Base-by-base conservation (phyloP, 1,140 invertebrate species). In the Orchestia grillus region DNA sequence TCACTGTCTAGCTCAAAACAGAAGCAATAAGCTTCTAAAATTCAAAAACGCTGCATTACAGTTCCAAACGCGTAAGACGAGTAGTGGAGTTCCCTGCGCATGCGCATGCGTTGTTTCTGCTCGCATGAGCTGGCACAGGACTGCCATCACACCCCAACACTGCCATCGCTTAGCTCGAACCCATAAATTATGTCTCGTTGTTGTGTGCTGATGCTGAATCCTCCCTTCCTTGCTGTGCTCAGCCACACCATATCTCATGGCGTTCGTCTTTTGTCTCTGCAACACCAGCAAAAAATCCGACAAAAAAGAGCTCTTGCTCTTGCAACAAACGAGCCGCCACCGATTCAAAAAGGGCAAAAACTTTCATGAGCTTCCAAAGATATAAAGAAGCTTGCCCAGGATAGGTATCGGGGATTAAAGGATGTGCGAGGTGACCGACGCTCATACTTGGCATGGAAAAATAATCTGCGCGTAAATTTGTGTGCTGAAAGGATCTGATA, bases 151-250 rank as follows among this genome's bases (percentile, higher is more conserved):
- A 77, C 62, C 62, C 62, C 11, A 77, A 28, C 28, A 28, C 28
- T 77, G 62, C 88, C 11, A 91, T 91, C 88, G 41, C 88, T 91
- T 91, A 91, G 44, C 88, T 44, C 88, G 8, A 19, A 42, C 41
- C 88, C 88, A 91, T 91, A 91, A 91, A 91, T 91, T 91, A 91
- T 91, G 88, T 91, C 88, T 91, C 88, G 88, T 91, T 91, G 88
- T 44, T 91, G 88, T 43, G 88, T 44, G 28, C 44, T 91, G 88
- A 91, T 91, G 88, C 88, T 91, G 44, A 91, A 44, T 44, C 88
- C 44, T 44, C 88, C 88, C 88, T 91, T 91, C 62, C 62, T 77
- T 77, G 62, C 62, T 77, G 62, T 77, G 41, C 88, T 91, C 88
- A 42, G 88, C 88, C 88, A 44, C 44, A 91, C 88, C 88, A 91